phyloP scores from a whole-genome alignment of 2,797 vertebrate genomes.

The Sebastes nivosus region DNA sequence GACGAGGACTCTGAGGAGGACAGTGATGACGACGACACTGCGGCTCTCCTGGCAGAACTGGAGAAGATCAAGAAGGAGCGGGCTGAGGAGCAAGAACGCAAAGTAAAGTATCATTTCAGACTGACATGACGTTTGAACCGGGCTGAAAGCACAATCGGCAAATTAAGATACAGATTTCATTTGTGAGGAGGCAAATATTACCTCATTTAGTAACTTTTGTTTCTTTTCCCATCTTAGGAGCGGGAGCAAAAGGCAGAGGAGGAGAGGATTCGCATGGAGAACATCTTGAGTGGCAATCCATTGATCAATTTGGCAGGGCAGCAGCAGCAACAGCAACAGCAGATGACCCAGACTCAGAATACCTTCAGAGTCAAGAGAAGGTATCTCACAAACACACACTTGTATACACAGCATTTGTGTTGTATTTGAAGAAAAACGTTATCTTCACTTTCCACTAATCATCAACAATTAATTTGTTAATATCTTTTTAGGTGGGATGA shows the following conservation, averaged over 20 bases:
- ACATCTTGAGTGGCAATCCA: conserved; percentile 97
- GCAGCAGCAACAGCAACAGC: conserved; percentile 70
- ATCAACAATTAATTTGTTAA: not conserved
- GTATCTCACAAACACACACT: conserved; percentile 70
- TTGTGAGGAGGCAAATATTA: not conserved
- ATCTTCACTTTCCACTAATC: not conserved
- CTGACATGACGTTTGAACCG: not conserved
- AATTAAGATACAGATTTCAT: not conserved
- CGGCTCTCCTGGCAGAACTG: conserved; percentile 95
- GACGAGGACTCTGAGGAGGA: conserved; percentile 91
- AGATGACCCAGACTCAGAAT: conserved; percentile 76
- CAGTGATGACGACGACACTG: conserved; percentile 95
- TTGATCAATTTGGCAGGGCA: conserved; percentile 94
- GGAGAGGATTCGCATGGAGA: conserved; percentile 98
- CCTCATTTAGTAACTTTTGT: not conserved
- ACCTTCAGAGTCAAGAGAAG: conserved; percentile 97
- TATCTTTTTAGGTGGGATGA: conserved; percentile 92
- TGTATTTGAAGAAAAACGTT: not conserved
- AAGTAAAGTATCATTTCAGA: conserved; percentile 80
- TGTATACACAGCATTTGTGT: not conserved
- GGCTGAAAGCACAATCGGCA: not conserved
- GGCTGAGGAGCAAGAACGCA: conserved; percentile 95
- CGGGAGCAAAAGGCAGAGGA: conserved; percentile 98
- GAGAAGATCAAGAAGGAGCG: conserved; percentile 98
- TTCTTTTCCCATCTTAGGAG: conserved; percentile 81